Base-by-base conservation (phyloP, 2,888 invertebrate genomes). In the Oscheius sp. region DNA sequence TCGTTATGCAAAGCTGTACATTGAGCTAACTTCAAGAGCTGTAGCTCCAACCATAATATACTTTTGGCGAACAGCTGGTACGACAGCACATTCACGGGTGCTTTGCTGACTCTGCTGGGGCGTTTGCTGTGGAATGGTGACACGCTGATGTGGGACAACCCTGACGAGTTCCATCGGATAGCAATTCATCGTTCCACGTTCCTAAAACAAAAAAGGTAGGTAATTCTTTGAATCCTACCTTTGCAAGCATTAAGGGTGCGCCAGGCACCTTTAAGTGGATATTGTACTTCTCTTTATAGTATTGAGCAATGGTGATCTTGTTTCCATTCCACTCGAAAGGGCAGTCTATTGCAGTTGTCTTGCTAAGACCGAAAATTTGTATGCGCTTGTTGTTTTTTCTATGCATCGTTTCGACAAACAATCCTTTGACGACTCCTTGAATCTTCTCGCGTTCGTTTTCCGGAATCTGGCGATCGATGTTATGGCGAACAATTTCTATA, bases 131-230 rank as follows among this genome's bases (percentile, higher is more conserved):
- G 71, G 65, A 48, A 78, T 72, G 1, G 75, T 74, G 0, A 81
- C 81, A 1, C 81, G 70, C 63, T 81, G 81, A 39, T 70, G 73
- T 17, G 66, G 71, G 3, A 73, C 29, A 31, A 81, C 74, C 0
- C 64, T 65, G 53, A 72, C 58, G 25, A 80, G 15, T 48, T 81
- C 81, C 65, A 73, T 68, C 1, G 81, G 81, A 27, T 67, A 79
- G 55, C 46, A 69, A 66, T 75, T 75, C 39, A 68, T 64, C 25
- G 72, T 68, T 15, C 74, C 76, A 1, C 75, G 57, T 23, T 80
- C 69, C n/a, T 67, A 64, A 20, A 64, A 68, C 29, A 72, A 23
- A 1, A 23, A 25, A 3, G 15, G 39, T 27, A 69, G 66, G 23
- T 46, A 78, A 73, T 50, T 25, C 29, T 78, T 53, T 3, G 20